Evolutionary conservation across 2,113 vertebrate genomes (phyloP), one percentile per base, ranked within the genome.

Genomic region (Acanthochromis polyacanthus): DNA sequence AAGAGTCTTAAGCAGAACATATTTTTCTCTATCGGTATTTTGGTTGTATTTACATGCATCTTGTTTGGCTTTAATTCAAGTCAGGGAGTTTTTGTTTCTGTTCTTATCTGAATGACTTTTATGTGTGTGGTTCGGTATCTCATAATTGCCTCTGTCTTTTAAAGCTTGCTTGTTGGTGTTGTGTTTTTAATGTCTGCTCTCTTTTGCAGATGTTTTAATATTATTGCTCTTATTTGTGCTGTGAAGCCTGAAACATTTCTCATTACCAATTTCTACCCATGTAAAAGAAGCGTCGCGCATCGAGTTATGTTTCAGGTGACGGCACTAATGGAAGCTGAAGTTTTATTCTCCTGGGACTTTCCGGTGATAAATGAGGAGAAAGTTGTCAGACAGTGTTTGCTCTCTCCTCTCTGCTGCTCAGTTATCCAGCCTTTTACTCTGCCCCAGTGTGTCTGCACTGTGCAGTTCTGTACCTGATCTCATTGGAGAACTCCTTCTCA

Each of bases 401-500:
- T 69, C 22, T 10, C 45, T 17, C n/a, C 20, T 25, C 6, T 6
- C 32, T 46, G 46, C 38, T 56, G 51, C 36, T 58, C 38, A 55
- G 20, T 38, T 53, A 19, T 68, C 46, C 40, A 53, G 28, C 28
- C 45, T 55, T 32, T 59, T n/a, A 36, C n/a, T 62, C 14, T 59
- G 28, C 28, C 15, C 48, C 36, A 4, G 15, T 73, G 43, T 59
- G 1, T n/a, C 19, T 71, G 36, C 50, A 20, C 5, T 10, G 36
- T 30, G 51, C 19, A 17, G 40, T 3, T 30, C 36, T 46, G 22
- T 93, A 95, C 95, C 94, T 94, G 92, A 96, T 95, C 25, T 96
- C 95, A 25, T 94, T 96, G 83, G 94, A 93, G 81, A 95, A 67
- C 81, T 96, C 95, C 72, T 94, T 92, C 40, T 94, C 85, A n/a